Evolutionary conservation across 53 echinoderm and acorn worm species (phyloP).

Genomic region (Holothuria scabra): DNA sequence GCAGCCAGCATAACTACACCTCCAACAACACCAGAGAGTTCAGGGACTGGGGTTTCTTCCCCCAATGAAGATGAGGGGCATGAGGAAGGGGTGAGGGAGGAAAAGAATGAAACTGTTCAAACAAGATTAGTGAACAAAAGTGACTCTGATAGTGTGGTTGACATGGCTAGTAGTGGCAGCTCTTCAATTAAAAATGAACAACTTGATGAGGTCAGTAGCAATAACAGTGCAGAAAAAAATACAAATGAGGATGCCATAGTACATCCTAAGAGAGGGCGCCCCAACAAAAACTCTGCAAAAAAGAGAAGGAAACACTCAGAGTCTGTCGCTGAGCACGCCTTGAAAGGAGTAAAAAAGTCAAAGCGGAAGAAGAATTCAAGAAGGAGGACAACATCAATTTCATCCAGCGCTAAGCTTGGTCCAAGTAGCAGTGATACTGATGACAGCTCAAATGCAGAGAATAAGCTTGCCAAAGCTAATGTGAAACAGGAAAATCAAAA

Average conservation of each 20-base stretch:
- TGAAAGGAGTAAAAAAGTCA: slow-evolving; percentile 1
- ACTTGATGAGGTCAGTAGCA: slow-evolving; percentile 21
- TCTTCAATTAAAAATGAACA: slow-evolving; percentile 36
- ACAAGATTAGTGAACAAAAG: slow-evolving; percentile 52
- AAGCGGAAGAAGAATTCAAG: slow-evolving; percentile 26
- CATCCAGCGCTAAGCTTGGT: slow-evolving; percentile 23
- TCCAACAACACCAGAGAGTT: slow-evolving; percentile 92
- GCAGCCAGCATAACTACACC: slow-evolving; percentile 72
- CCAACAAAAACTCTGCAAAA: not conserved
- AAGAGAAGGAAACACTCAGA: slow-evolving; percentile 43
- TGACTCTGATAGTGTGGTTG: slow-evolving; percentile 81
- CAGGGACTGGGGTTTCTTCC: slow-evolving; percentile 66
- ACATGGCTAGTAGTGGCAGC: slow-evolving; percentile 73
- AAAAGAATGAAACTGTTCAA: slow-evolving; percentile 52
- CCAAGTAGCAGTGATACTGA: slow-evolving; percentile 67
- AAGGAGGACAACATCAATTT: slow-evolving; percentile 23
- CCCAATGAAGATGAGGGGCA: slow-evolving; percentile 57
- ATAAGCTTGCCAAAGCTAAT: slow-evolving; percentile 17
- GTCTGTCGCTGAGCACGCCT: not conserved
- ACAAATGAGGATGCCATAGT: slow-evolving; percentile 4
- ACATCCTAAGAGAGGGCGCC: slow-evolving; percentile 53
- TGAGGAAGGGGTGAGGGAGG: slow-evolving; percentile 50
- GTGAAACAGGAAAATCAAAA: not conserved
- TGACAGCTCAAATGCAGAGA: slow-evolving; percentile 50
- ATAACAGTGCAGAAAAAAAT: slow-evolving; percentile 29